phyloP scores from a whole-genome alignment of 2,888 invertebrate genomes.

The Danaus chrysippus region DNA sequence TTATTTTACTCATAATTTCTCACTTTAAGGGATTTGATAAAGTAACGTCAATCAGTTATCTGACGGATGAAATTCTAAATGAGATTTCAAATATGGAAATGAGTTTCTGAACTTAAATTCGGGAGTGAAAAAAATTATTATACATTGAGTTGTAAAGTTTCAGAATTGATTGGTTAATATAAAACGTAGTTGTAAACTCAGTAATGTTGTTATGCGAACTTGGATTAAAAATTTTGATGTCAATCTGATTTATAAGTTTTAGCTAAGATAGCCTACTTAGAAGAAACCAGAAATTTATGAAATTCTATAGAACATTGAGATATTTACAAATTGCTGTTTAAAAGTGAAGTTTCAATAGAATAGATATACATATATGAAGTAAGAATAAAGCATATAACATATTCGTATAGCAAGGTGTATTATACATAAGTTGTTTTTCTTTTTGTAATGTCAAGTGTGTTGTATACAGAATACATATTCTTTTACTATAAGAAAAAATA shows the following conservation, averaged over 20 bases:
- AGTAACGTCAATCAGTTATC: conserved; percentile 15
- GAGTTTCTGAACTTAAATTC: conserved; percentile 31
- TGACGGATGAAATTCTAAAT: conserved; percentile 26
- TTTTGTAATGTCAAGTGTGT: no score
- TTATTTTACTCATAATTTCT: not conserved
- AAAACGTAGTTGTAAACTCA: conserved; percentile 20
- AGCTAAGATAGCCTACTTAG: not conserved
- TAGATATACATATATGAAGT: no score
- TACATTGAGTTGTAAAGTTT: conserved; percentile 30
- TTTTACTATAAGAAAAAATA: no score
- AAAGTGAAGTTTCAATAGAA: no score
- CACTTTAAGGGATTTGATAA: conserved; percentile 3
- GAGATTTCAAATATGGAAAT: conserved; percentile 38
- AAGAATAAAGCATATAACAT: no score
- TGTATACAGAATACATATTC: no score
- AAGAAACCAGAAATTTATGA: not conserved
- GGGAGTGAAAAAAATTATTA: conserved; percentile 29
- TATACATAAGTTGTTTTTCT: no score
- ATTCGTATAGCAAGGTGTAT: no score
- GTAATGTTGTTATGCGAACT: conserved; percentile 15
- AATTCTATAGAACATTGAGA: no score
- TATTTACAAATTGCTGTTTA: no score
- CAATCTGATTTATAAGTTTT: conserved; percentile 12
- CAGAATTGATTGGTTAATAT: conserved; percentile 27
- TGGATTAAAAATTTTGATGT: conserved; percentile 14